These are phyloP conservation scores for Ataeniobius toweri DNA, from an alignment of 2,797 vertebrate genomes.

Conservation along the genomic window DNA sequence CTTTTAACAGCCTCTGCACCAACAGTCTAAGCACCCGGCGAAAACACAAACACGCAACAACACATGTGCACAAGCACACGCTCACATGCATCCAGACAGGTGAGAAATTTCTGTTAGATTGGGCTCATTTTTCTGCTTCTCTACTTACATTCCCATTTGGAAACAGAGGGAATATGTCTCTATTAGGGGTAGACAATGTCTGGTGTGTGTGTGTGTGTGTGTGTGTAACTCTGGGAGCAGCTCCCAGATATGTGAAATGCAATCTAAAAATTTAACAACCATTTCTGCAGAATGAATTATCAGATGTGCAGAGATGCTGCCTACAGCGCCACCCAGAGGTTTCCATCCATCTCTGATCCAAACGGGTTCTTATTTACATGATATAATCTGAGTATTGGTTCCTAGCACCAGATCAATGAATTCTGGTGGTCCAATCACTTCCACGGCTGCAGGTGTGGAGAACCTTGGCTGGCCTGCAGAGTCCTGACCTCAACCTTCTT, in stretches of 20 bases:
- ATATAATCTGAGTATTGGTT: too few relatives aligned
- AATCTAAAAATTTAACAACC: neutral
- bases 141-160: conserved; percentile 32
- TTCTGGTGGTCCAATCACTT: too few relatives aligned
- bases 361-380: too few relatives aligned
- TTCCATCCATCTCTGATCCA: neutral
- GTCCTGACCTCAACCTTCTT: too few relatives aligned
- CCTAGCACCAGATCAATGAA: too few relatives aligned
- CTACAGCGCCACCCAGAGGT: neutral
- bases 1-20: conserved; percentile 70
- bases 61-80: neutral
- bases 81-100: conserved; percentile 58
- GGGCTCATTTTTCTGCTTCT: conserved; percentile 50
- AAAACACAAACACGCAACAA: conserved; percentile 21
- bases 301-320: too few relatives aligned
- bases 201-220: conserved; percentile 5
- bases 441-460: too few relatives aligned
- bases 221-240: conserved; percentile 7
- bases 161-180: conserved; percentile 48
- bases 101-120: conserved; percentile 74
- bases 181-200: conserved; percentile 29
- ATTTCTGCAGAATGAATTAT: neutral
- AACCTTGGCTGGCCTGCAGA: too few relatives aligned
- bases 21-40: conserved; percentile 64
- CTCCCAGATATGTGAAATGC: conserved; percentile 30